Evolutionary conservation across 2,113 vertebrate genomes (phyloP), one percentile per base, ranked within the genome.

Genomic region (Oreochromis spilurus): DNA sequence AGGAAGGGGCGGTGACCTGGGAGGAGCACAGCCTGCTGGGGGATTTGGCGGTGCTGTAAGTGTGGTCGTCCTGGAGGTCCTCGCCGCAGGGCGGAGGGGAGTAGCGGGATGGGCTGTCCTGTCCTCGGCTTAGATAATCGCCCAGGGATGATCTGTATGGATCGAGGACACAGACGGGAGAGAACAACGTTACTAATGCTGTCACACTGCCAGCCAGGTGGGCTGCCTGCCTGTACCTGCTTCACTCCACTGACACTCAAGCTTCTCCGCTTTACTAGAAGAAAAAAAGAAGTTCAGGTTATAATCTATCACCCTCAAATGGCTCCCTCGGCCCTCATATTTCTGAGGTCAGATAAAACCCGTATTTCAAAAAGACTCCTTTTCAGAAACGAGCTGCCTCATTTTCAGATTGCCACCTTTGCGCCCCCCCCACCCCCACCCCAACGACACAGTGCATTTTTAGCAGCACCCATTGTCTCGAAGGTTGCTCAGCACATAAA

Each of bases 61-160:
- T 99, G 97, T 98, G 98, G 88, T 99, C 98, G 88, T 99, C 98
- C 96, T 98, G 97, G 54, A 97, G 97, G 95, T 99, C 98, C 45
- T 98, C 97, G 4, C 97, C 95, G 4, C 97, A 97, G 83, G 97
- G 97, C 17, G 96, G 96, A 1, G 97, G 97, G 29, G 98, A 98
- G 95, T 97, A 98, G 9, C 97, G 94, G 3, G 97, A 96, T 3
- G 96, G 97, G 62, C 98, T 97, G 11, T 97, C 97, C 92, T 98
- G 97, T 17, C 97, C 97, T 92, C 97, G 96, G 94, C 96, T 96
- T 67, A 98, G 97, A 94, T 97, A 98, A 91, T 97, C 96, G 81
- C 96, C 95, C 87, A 96, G 93, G 86, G 94, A 95, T 62, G 96
- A 96, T 95, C 96, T 97, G 94, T 62, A 75, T 16, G 78, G 70